Evolutionary conservation across 1,140 invertebrate species (phyloP).

Genomic region (Lysiphlebus fabarum): DNA sequence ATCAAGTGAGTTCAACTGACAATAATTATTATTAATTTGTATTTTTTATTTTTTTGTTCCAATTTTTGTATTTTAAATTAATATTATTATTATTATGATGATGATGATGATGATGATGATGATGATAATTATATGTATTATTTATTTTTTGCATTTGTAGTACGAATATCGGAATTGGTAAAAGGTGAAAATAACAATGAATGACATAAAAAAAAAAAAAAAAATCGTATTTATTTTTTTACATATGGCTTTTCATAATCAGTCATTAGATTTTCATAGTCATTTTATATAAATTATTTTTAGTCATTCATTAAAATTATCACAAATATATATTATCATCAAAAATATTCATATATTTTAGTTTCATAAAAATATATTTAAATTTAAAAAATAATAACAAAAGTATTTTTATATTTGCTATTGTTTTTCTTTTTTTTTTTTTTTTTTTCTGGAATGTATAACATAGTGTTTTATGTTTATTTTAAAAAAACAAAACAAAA

Average conservation of each 20-base stretch:
- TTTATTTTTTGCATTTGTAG: conserved; percentile 35
- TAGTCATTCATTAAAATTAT: too few species aligned
- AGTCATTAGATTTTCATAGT: not conserved
- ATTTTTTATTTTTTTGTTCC: not conserved
- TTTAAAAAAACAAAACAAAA: too few species aligned
- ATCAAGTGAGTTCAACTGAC: conserved; percentile 42
- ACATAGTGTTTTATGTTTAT: too few species aligned
- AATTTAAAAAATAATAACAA: not conserved
- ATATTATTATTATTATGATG: not conserved
- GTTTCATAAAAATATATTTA: conserved; percentile 4
- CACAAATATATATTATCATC: too few species aligned
- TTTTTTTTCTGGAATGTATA: too few species aligned
- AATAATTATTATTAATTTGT: not conserved
- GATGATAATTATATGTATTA: not conserved
- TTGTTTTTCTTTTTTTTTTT: too few species aligned
- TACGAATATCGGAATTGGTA: conserved; percentile 35
- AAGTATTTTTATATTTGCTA: not conserved
- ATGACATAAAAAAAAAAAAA: too few species aligned
- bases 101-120: not conserved
- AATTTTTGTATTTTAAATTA: not conserved
- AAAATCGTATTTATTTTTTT: too few species aligned
- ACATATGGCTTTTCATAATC: conserved; percentile 2
- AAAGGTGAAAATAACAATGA: conserved; percentile 32
- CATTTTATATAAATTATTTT: too few species aligned
- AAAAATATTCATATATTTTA: not conserved